Base-by-base conservation (phyloP, 2,797 vertebrate species). In the Buceros bicornis region DNA sequence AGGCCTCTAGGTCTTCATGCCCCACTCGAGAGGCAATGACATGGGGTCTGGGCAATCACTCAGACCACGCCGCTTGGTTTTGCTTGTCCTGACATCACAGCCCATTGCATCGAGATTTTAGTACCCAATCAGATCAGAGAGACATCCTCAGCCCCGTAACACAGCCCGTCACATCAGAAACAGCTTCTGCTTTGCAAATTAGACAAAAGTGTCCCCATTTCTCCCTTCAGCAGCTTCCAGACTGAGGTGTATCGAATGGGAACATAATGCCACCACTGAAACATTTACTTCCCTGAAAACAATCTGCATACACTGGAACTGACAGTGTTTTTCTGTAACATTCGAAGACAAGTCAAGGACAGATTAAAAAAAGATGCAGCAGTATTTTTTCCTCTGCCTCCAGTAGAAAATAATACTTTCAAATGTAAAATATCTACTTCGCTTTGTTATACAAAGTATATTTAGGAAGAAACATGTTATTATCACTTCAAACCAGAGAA, bases 321-420 rank as follows among this genome's bases (percentile, higher is more conserved):
- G 81, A 91, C 82, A 90, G 35, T 48, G 53, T 89, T 94, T 94
- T 93, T 61, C 81, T 73, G 57, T 35, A 90, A 92, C 31, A 37
- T 78, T 90, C 5, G 58, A 95, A 96, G 94, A 84, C 82, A 92
- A 97, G 95, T 96, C 95, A 97, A 97, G 94, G 96, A 81, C 87
- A 95, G 83, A 89, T 76, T 51, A 72, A 91, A 83, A 87, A 64
- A 79, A 94, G 85, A 92, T 71, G 31, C 35, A 35, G 20, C 29
- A 66, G 61, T 74, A 71, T 11, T 26, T 47, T 47, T 40, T 14
- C 7, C 24, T 45, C n/a, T 28, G 24, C 35, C 61, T 77, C 82
- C 42, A 45, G 26, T 24, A 50, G n/a, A 61, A 71, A 94, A 47
- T 12, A 76, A 5, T 50, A 64, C 64, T 93, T 96, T 89, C 81